A percentile compares a stretch with the other conserved stretches of the same genome.
Evolutionary conservation across 2,888 invertebrate species (phyloP).

Genomic region (Alloplasta piceator): DNA sequence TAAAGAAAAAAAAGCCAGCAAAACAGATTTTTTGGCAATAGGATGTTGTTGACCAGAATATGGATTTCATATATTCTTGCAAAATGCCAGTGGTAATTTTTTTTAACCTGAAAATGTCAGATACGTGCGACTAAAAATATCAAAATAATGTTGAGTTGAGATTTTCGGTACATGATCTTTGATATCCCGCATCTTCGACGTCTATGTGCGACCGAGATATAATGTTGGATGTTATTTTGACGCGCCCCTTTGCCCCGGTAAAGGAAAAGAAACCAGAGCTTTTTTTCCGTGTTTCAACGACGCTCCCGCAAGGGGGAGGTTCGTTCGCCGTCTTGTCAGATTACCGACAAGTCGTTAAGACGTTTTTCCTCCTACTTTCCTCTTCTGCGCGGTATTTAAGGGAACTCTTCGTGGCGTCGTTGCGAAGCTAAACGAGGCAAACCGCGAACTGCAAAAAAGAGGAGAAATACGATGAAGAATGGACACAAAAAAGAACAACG

Average conservation of each 20-base stretch:
- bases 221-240: slow-evolving; percentile 6
- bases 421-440: slow-evolving; percentile 23
- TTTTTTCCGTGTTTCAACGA: slow-evolving; percentile 20
- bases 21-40: no score
- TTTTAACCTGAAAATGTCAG: no score
- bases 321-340: slow-evolving; percentile 44
- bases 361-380: slow-evolving; percentile 31
- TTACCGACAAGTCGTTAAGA: slow-evolving; percentile 59
- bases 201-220: slow-evolving; percentile 1
- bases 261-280: slow-evolving; percentile 38
- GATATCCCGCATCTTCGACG: no score
- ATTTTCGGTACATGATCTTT: no score
- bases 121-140: no score
- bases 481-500: not conserved
- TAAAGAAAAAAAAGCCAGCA: no score
- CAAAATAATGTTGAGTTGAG: no score
- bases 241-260: not conserved
- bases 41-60: no score
- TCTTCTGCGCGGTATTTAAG: slow-evolving; percentile 28
- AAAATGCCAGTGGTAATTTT: no score
- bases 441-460: not conserved
- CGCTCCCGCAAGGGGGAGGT: not conserved
- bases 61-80: no score
- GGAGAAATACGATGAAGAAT: not conserved
- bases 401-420: slow-evolving; percentile 45